Evolutionary conservation across 2,888 invertebrate genomes (phyloP).

Genomic region (Suillia variegata): DNA sequence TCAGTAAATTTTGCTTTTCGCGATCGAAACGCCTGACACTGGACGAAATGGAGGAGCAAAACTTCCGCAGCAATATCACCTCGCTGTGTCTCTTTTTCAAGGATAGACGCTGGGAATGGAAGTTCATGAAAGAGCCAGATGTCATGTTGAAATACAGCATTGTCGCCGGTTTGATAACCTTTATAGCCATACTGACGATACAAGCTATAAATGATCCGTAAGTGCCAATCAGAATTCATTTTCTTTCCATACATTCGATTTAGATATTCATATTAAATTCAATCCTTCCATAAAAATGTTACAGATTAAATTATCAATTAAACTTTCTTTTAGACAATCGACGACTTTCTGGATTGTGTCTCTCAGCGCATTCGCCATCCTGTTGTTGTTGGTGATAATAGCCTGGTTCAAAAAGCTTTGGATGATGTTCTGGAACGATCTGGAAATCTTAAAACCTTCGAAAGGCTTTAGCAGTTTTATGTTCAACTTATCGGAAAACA

Average conservation of each 20-base stretch:
- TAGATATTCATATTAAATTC: not conserved
- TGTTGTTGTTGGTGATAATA: constrained; percentile 69
- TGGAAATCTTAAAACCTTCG: constrained; percentile 59
- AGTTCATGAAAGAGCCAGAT: constrained; percentile 77
- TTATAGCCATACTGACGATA: constrained; percentile 67
- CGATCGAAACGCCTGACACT: constrained; percentile 52
- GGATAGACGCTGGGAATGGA: constrained; percentile 70
- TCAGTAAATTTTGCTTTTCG: constrained; percentile 39
- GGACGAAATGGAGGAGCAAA: constrained; percentile 58
- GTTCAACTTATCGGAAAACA: constrained; percentile 67
- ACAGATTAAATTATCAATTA: not conserved
- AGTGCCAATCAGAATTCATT: constrained; percentile 25
- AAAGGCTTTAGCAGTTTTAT: constrained; percentile 64
- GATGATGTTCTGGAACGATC: constrained; percentile 61
- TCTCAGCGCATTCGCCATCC: constrained; percentile 59
- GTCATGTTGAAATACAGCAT: constrained; percentile 85
- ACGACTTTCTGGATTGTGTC: constrained; percentile 63
- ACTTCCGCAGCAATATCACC: constrained; percentile 58
- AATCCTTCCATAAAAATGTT: no score
- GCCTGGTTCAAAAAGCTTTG: constrained; percentile 80
- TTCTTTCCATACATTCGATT: not conserved
- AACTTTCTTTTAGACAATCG: constrained; percentile 38
- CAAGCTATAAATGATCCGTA: constrained; percentile 66
- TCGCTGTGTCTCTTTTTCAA: constrained; percentile 70
- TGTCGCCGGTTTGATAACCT: constrained; percentile 66